These are phyloP conservation scores for Hylomyscus alleni DNA, from an alignment of 2,797 vertebrate species.

Conservation along the genomic window DNA sequence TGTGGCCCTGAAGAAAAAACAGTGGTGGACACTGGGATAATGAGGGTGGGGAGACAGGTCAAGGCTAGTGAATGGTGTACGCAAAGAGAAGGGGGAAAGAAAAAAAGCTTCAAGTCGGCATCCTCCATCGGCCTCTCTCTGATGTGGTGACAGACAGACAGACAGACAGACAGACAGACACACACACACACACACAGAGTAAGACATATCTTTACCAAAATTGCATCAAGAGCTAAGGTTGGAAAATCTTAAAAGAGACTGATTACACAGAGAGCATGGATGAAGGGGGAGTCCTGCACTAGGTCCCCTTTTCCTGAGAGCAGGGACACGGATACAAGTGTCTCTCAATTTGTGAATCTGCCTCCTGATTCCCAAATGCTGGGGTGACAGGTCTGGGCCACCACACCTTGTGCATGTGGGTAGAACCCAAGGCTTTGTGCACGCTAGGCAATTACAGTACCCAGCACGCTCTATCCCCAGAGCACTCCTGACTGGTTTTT, in stretches of 20 bases:
- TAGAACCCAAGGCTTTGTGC: background rate
- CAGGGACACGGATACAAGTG: background rate
- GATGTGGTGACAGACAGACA: background rate
- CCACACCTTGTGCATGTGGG: background rate
- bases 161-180: background rate
- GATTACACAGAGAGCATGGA: background rate
- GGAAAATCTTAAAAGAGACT: background rate
- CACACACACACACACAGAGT: background rate
- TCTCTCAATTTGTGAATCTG: background rate
- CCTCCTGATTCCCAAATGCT: background rate
- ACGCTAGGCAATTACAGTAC: no score
- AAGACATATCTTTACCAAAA: conserved; percentile 5
- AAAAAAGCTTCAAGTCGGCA: background rate
- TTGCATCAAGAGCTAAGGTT: background rate
- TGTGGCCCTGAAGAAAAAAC: conserved; percentile 19
- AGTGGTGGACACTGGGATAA: background rate
- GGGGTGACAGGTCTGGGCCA: background rate
- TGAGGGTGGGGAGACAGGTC: background rate
- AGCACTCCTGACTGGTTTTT: rapidly evolving
- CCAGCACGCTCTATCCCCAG: background rate
- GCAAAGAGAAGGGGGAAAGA: background rate
- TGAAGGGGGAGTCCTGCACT: background rate
- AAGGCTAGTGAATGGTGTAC: background rate
- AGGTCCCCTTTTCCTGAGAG: background rate
- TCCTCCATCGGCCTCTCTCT: background rate